phyloP scores from a whole-genome alignment of 2,113 vertebrate genomes.

The Xyliphius kryptos region DNA sequence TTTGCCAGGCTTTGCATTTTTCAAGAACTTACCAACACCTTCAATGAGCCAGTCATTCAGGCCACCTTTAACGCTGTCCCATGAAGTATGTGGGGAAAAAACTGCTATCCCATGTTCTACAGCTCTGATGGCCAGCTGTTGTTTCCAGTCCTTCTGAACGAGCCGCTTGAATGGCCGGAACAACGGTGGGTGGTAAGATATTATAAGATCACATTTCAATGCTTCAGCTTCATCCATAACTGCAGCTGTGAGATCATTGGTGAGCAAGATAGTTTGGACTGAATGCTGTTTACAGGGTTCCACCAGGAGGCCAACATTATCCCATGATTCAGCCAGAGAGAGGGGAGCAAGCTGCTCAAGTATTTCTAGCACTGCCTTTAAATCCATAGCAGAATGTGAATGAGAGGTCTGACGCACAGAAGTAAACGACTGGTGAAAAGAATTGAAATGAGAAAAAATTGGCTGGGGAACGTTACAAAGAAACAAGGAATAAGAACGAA shows the following conservation, averaged over 20 bases:
- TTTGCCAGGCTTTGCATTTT: not conserved
- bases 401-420: constrained; percentile 19
- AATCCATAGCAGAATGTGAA: constrained; percentile 63
- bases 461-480: not conserved
- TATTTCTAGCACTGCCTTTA: constrained; percentile 68
- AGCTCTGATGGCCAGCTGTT: constrained; percentile 75
- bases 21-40: constrained; percentile 59
- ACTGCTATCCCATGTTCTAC: constrained; percentile 79
- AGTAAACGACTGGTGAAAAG: not conserved
- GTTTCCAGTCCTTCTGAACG: constrained; percentile 84
- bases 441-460: not conserved
- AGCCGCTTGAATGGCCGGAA: constrained; percentile 78
- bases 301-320: constrained; percentile 89
- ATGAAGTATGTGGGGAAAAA: constrained; percentile 89
- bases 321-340: constrained; percentile 86
- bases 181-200: constrained; percentile 90
- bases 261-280: constrained; percentile 75
- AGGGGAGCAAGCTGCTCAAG: constrained; percentile 78
- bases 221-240: constrained; percentile 85
- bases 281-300: constrained; percentile 78
- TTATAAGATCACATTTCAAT: constrained; percentile 71
- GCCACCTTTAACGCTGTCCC: constrained; percentile 77
- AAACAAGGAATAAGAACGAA: not conserved
- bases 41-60: constrained; percentile 84
- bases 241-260: constrained; percentile 80